A percentile compares a stretch with the other conserved stretches of the same genome.
Evolutionary conservation across 2,888 invertebrate genomes (phyloP).

Genomic region (Erebia aethiops): DNA sequence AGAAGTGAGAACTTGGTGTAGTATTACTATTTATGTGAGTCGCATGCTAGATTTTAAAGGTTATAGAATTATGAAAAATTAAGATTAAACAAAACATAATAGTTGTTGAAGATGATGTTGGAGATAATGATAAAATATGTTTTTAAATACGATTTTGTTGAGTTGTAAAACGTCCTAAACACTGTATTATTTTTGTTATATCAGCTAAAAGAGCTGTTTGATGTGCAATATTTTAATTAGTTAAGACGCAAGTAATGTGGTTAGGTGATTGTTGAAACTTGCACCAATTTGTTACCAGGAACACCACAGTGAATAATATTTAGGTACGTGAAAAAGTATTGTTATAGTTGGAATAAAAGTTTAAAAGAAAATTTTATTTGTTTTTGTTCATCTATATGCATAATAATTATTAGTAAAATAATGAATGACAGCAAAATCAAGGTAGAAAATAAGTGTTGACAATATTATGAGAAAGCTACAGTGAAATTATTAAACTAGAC

Average conservation of each 20-base stretch:
- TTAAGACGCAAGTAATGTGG: neutral
- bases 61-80: conserved; percentile 1
- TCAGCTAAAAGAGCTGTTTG: conserved; percentile 48
- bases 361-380: conserved; percentile 16
- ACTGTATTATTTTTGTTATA: conserved; percentile 31
- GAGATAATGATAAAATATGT: neutral
- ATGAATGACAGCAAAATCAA: neutral
- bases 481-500: neutral
- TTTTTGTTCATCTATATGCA: conserved; percentile 8
- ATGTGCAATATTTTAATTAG: conserved; percentile 63
- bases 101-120: neutral
- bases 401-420: conserved; percentile 11
- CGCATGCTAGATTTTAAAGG: neutral
- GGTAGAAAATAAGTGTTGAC: neutral
- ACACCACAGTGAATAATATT: neutral
- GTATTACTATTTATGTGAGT: conserved; percentile 19
- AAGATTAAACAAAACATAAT: neutral
- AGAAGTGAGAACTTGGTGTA: conserved; percentile 1
- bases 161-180: neutral
- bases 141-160: neutral
- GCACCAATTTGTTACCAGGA: conserved; percentile 2
- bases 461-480: conserved; percentile 4
- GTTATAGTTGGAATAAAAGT: conserved; percentile 22
- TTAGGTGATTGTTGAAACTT: neutral
- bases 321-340: conserved; percentile 15